Evolutionary conservation across 92 coral and sea anemone genomes (phyloP).

Genomic region (Phymanthus crucifer): DNA sequence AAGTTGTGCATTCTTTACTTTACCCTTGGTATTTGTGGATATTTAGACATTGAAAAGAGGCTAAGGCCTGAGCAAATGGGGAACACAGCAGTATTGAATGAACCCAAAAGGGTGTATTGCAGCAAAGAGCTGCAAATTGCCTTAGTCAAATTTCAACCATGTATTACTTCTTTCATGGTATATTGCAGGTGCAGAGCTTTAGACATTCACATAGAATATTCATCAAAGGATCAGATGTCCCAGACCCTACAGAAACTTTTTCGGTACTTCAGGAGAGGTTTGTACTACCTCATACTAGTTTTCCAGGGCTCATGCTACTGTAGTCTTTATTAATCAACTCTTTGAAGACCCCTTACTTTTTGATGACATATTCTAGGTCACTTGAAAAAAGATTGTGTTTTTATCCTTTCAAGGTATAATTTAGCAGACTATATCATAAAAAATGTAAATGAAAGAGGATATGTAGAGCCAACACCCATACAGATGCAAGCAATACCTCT

Average conservation of each 20-base stretch:
- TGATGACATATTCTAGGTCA: neutral
- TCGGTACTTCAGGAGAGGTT: conserved; percentile 78
- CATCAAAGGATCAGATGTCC: conserved; percentile 91
- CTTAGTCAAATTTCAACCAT: neutral
- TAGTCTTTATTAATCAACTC: neutral
- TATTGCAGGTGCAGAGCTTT: conserved; percentile 63
- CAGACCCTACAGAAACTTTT: conserved; percentile 79
- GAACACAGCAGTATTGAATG: too few species aligned
- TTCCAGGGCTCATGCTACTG: neutral
- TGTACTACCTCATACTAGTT: neutral
- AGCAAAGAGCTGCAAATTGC: neutral
- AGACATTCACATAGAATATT: conserved; percentile 71
- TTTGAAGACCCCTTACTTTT: too few species aligned
- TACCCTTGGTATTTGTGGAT: too few species aligned
- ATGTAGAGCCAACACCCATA: conserved; percentile 75
- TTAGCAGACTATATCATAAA: conserved; percentile 75
- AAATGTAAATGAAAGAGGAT: conserved; percentile 79
- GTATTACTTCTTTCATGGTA: neutral
- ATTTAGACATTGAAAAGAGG: too few species aligned
- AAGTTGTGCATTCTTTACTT: too few species aligned
- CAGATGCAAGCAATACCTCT: conserved; percentile 97
- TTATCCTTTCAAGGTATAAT: conserved; percentile 52
- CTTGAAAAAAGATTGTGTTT: neutral
- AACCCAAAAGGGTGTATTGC: neutral
- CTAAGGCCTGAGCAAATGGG: too few species aligned